Percentiles rank a stretch among this genome's conserved stretches.
These are phyloP conservation scores for Littorina saxatilis DNA, from an alignment of 1,140 invertebrate species.

Conservation along the genomic window DNA sequence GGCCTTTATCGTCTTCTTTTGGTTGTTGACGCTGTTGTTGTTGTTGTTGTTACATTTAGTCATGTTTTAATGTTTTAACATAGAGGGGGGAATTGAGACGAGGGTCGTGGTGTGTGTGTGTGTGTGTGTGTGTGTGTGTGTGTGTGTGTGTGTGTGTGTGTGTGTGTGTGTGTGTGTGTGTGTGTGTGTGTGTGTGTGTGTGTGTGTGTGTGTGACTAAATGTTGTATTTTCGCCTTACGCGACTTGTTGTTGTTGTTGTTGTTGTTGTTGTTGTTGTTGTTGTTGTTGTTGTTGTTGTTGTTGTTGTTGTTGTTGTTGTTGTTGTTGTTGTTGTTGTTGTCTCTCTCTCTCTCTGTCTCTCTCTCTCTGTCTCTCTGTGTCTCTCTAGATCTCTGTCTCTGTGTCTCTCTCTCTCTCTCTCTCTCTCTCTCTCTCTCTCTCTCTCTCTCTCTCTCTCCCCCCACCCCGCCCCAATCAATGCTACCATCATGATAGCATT, in stretches of 20 bases:
- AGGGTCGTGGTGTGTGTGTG: too few species aligned
- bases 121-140: not conserved
- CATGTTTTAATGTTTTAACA: too few species aligned
- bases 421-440: not conserved
- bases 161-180: constrained; percentile 8
- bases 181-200: constrained; percentile 10
- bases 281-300: not conserved
- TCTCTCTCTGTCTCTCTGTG: not conserved
- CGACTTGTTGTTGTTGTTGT: too few species aligned
- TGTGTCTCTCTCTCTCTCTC: not conserved
- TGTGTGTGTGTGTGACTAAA: too few species aligned
- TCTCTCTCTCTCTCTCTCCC: not conserved
- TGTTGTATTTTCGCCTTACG: too few species aligned
- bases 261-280: not conserved
- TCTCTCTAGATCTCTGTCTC: not conserved
- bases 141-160: not conserved
- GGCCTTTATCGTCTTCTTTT: not conserved
- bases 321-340: not conserved
- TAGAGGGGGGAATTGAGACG: too few species aligned
- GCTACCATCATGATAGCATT: too few species aligned
- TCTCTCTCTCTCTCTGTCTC: not conserved
- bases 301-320: not conserved
- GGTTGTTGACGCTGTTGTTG: not conserved
- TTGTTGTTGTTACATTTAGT: not conserved
- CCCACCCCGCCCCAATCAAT: too few species aligned